Conservation (phyloP, 2,797 vertebrate genomes). For the Pseudochirops cupreus region DNA sequence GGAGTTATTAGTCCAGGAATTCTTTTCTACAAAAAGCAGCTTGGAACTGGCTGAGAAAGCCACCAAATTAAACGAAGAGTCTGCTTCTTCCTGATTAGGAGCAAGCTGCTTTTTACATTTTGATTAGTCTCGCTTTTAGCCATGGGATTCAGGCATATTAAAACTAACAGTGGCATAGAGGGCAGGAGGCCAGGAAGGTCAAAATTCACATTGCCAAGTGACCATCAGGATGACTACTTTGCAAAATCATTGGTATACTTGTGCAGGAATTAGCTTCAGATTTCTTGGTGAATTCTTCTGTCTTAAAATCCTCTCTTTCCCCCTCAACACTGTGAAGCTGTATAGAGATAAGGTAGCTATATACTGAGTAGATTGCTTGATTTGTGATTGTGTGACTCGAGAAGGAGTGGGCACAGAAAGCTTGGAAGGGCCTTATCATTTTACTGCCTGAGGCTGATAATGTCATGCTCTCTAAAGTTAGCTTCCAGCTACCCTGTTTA, state of each 20-base stretch:
- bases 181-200: constrained; percentile 76
- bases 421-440: background rate
- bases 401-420: constrained; percentile 2
- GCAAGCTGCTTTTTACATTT: constrained; percentile 70
- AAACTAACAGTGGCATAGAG: constrained; percentile 75
- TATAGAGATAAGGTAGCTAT: background rate
- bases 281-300: constrained; percentile 43
- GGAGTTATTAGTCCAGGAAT: constrained; percentile 27
- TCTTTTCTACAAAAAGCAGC: constrained; percentile 17
- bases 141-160: constrained; percentile 66
- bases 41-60: constrained; percentile 55
- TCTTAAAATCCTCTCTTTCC: background rate
- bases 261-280: constrained; percentile 73
- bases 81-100: constrained; percentile 68
- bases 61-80: constrained; percentile 36
- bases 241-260: constrained; percentile 64
- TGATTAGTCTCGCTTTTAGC: constrained; percentile 64
- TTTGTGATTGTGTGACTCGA: constrained; percentile 22
- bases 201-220: constrained; percentile 55
- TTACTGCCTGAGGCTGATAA: background rate
- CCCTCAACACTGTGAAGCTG: background rate
- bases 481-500: background rate
- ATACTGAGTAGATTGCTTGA: background rate
- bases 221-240: constrained; percentile 60
- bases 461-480: background rate